Evolutionary conservation across 1,140 invertebrate genomes (phyloP).

Genomic region (Cryptotermes secundus): DNA sequence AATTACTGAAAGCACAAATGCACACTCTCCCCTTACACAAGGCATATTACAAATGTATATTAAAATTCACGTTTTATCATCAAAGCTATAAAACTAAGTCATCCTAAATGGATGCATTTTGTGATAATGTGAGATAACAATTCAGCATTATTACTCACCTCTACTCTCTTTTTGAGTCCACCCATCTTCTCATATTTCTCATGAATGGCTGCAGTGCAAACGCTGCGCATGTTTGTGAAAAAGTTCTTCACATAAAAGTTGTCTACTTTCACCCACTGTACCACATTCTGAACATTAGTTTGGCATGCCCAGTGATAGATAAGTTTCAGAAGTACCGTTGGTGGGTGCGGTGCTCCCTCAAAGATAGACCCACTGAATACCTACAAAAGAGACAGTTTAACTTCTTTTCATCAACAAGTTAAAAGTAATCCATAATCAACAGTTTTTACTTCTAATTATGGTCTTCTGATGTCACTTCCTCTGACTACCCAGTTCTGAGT

Average conservation of each 20-base stretch:
- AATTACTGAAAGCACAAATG: too few species aligned
- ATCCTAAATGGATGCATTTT: too few species aligned
- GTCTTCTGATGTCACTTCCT: too few species aligned
- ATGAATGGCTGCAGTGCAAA: slow-evolving; percentile 76
- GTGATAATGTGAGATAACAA: neutral
- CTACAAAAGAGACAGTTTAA: slow-evolving; percentile 29
- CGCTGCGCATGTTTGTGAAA: slow-evolving; percentile 73
- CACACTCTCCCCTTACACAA: too few species aligned
- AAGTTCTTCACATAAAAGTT: slow-evolving; percentile 74
- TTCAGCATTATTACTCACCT: slow-evolving; percentile 44
- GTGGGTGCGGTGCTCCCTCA: slow-evolving; percentile 76
- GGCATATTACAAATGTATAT: too few species aligned
- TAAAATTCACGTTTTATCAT: too few species aligned
- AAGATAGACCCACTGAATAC: slow-evolving; percentile 83
- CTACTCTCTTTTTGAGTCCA: slow-evolving; percentile 63
- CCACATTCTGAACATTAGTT: slow-evolving; percentile 82
- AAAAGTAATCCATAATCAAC: too few species aligned
- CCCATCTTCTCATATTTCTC: slow-evolving; percentile 71
- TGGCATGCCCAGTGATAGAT: slow-evolving; percentile 90
- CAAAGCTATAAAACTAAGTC: too few species aligned
- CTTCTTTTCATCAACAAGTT: too few species aligned
- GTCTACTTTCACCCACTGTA: slow-evolving; percentile 84
- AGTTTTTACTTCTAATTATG: too few species aligned
- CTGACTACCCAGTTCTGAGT: too few species aligned
- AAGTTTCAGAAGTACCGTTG: slow-evolving; percentile 75